Conservation (phyloP, 1,140 invertebrate species). For the Thaumatotibia leucotreta region DNA sequence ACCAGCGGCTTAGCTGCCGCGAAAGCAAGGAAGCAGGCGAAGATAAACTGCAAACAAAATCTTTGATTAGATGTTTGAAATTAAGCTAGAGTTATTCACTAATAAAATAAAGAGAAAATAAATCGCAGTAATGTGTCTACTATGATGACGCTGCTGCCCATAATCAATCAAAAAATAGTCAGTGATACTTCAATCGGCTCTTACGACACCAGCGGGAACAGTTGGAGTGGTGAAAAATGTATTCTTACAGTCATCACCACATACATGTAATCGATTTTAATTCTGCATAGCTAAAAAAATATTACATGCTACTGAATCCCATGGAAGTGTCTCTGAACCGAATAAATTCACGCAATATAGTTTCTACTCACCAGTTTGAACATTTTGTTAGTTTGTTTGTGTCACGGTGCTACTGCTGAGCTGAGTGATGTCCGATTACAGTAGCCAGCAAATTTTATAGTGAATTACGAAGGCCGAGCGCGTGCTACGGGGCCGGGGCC, state of each 20-base stretch:
- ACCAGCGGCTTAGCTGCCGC: conserved; percentile 67
- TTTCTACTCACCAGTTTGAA: conserved; percentile 15
- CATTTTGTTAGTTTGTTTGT: conserved; percentile 15
- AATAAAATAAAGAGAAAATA: no score
- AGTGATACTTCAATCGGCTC: no score
- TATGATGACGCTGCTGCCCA: no score
- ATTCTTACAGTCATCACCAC: no score
- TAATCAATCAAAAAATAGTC: no score
- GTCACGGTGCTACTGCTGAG: conserved; percentile 23
- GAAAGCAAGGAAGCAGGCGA: conserved; percentile 66
- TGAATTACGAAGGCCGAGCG: conserved; percentile 31
- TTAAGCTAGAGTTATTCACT: neutral
- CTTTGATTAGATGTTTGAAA: neutral
- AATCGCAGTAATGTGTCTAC: no score
- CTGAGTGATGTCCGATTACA: conserved; percentile 30
- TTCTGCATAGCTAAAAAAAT: no score
- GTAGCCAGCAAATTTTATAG: conserved; percentile 32
- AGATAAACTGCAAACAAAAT: conserved; percentile 66
- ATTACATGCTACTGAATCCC: neutral
- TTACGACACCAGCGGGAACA: no score
- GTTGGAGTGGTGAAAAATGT: no score
- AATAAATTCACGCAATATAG: no score
- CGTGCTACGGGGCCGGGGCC: neutral
- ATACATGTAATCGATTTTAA: no score
- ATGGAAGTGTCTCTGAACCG: no score